Evolutionary conservation across 2,113 vertebrate genomes (phyloP), one percentile per base, ranked within the genome.

Genomic region (Chaetodon auriga): DNA sequence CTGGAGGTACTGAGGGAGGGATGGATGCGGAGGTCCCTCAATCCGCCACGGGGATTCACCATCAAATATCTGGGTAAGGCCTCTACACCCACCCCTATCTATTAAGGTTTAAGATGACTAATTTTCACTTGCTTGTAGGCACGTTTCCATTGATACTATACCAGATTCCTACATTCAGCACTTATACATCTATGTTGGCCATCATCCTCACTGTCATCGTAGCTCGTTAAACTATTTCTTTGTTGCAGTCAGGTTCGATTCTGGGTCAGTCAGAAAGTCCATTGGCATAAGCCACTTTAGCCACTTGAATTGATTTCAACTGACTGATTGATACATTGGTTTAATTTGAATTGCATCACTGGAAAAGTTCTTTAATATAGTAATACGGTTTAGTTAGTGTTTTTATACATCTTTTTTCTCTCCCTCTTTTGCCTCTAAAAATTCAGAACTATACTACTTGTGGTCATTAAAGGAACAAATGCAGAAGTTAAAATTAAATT

Each of bases 31-130:
- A 95, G 98, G 73, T 96, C 96, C 21, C 96, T 99, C 78, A 96
- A 96, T 68, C 96, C 98, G 3, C 98, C 98, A 48, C 94, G 95
- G 36, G 97, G 98, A 77, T 99, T 99, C 93, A 96, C 95, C 84
- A 99, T 99, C 95, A 96, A 97, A 92, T 98, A 97, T 90, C 93
- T 99, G 63, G 98, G 98, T 99, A 95, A 96, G 96, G 51, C 79
- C 66, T 68, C 7, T 3, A 7, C 66, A 36, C 6, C 18, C 43
- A 7, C 53, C 9, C 1, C 2, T 8, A 38, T 57, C 9, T 48
- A 53, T 11, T 53, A n/a, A 25, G 5, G 21, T 35, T 23, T 43
- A 58, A 45, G 45, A 38, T 16, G n/a, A 15, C 15, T 36, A 0
- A 18, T 55, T 4, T 57, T 8, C 19, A 6, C 49, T 5, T 49